Evolutionary conservation across 2,888 invertebrate genomes (phyloP), one percentile per base, ranked within the genome.

Genomic region (Dicranocentrus wangi): DNA sequence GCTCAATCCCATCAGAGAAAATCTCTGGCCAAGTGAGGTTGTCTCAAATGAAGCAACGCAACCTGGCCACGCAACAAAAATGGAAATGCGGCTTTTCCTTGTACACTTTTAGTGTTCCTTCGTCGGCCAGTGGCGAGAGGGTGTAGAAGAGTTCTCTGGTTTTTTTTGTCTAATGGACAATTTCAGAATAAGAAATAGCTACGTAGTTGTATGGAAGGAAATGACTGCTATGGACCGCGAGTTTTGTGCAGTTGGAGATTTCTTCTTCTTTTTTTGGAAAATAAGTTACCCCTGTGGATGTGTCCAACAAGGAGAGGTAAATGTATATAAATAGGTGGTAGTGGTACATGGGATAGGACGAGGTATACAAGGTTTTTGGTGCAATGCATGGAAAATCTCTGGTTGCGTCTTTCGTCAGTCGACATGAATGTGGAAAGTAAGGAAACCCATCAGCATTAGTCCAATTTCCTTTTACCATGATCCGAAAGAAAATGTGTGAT

Each of bases 371-470:
- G 5, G 8, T 15, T 47, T 23, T 7, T 21, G 23, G 55, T 55
- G 55, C 19, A 55, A 19, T 21, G 55, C 55, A 23, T 55, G 55
- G 55, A 23, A 55, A 55, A 19, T 55, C 23, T 55, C 21, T 19
- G 23, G 55, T 3, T 55, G 55, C 23, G 55, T 55, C 55, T 55
- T 55, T 55, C 55, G 55, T 55, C 55, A 55, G 55, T 21, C 5
- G 21, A 21, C 21, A 15, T 19, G 15, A 61, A 61, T 28, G 61
- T 28, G 32, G 19, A 43, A 65, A 42, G 23, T 39, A 42, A 42
- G 43, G 65, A 65, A 42, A 42, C 5, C 65, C 65, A 65, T 65
- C 42, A 65, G 23, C 65, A 65, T 42, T 42, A 65, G 65, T 42
- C 65, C 65, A 65, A 65, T 65, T 65, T 65, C 65, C 43, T 19